Evolutionary conservation across 2,797 vertebrate species (phyloP), one percentile per base, ranked within the genome.

Genomic region (Acipenser ruthenus): DNA sequence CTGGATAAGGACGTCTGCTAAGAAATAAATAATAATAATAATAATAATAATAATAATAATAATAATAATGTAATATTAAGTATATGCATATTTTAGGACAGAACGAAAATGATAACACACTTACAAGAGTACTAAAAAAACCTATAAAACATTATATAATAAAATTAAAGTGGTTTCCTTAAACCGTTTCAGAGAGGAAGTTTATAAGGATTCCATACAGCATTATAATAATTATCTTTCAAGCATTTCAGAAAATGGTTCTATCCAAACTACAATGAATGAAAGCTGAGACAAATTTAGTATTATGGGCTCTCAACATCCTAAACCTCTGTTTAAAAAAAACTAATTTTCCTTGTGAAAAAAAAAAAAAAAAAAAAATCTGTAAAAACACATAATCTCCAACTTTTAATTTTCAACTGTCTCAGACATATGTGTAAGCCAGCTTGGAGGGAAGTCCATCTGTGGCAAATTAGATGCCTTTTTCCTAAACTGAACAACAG

Each of bases 291-390:
- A 65, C 73, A n/a, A 10, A 49, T 55, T 58, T 48, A 61, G 58
- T 64, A 72, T 76, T 75, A 77, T 71, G 75, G 72, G 67, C 56
- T 69, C 62, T 70, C 68, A 56, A 56, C 11, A 12, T 56, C 10
- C 55, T 12, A 56, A 56, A n/a, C 55, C 78, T 65, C 47, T 74
- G 78, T 79, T 75, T 77, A 49, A 65, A 10, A 52, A 50, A 11
- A 8, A 47, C 11, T 11, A 56, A 56, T 56, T n/a, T 56, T 10
- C 55, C 15, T n/a, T 18, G 15, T 18, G 11, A 11, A 10, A 18
- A n/a, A 56, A 9, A 18, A 10, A 18, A 18, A 10, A 18, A 18
- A 18, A 18, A 18, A 18, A 18, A 18, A 18, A 18, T 18, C 15
- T 18, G 15, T 18, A 18, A 1, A 18, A 18, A 18, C 15, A 18